Evolutionary conservation across 2,113 vertebrate genomes (phyloP), one percentile per base, ranked within the genome.

Genomic region (Lophura nycthemera): DNA sequence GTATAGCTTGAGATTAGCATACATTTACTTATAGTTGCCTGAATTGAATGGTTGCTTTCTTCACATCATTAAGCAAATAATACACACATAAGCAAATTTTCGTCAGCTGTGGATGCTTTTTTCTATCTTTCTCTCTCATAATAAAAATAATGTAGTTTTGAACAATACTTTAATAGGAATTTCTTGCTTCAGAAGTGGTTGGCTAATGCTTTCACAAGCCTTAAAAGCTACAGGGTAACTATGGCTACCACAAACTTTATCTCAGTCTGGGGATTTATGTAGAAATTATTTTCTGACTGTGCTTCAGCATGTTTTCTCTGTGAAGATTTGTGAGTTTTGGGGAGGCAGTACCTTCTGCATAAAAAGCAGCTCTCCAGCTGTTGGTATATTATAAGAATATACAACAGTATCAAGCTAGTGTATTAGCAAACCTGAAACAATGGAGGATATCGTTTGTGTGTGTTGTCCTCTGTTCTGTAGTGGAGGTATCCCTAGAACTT

Each of bases 381-480:
- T 36, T 48, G 29, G 0, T 69, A 17, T 84, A 10, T 32, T 75
- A 67, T 89, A 32, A 34, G 14, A 64, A 13, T 6, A 13, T 27
- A 6, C 5, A 65, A 17, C 21, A 42, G 9, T 13, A 45, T 54
- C n/a, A 16, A 20, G 42, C 8, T 8, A 4, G 38, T 20, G 34
- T 69, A 7, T 73, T 47, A 83, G 45, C 43, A 69, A 42, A 16
- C 24, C 20, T 82, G 50, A 16, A 45, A 0, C 57, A 21, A 22
- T 0, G 2, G 5, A 42, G 38, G 38, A 17, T 65, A 29, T 12
- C 3, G 6, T 69, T 42, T 50, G 5, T 1, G 0, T 50, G 15
- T 45, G 5, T 75, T 52, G 42, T 34, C 47, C 38, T 34, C 30
- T 12, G 59, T 71, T 67, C 34, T 86, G 40, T 54, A 42, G 43